A percentile compares a stretch with the other conserved stretches of the same genome.
Evolutionary conservation across 64 coral and sea anemone genomes (phyloP).

Genomic region (Exaiptasia diaphana): DNA sequence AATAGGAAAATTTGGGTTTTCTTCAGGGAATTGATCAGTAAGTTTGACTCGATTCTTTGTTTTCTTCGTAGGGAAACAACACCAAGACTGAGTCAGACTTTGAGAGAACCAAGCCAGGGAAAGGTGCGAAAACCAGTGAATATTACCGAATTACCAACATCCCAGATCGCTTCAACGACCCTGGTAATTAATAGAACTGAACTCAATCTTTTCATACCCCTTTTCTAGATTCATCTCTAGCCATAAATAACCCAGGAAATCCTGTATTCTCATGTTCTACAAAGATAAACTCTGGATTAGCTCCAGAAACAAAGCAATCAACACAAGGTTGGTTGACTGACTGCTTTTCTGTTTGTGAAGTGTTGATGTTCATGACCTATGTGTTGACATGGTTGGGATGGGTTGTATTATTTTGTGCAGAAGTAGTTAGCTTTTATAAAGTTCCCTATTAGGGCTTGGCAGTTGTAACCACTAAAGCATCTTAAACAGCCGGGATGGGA

Average conservation of each 20-base stretch:
- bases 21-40: too few relatives aligned
- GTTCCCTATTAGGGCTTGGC: too few relatives aligned
- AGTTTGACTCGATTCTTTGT: too few relatives aligned
- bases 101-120: constrained; percentile 73
- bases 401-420: too few relatives aligned
- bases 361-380: too few relatives aligned
- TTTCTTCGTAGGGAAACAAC: too few relatives aligned
- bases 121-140: constrained; percentile 88
- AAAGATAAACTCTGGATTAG: not conserved
- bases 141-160: constrained; percentile 90
- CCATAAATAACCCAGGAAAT: constrained; percentile 92
- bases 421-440: too few relatives aligned
- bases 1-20: too few relatives aligned
- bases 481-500: too few relatives aligned
- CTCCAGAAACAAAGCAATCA: not conserved
- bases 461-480: too few relatives aligned
- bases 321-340: constrained; percentile 56
- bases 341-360: too few relatives aligned
- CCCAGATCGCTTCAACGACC: constrained; percentile 94
- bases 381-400: too few relatives aligned
- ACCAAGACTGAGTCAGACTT: constrained; percentile 40
- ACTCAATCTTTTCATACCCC: constrained; percentile 21
- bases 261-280: constrained; percentile 91
- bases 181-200: constrained; percentile 58
- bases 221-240: constrained; percentile 62